Evolutionary conservation across 1,140 invertebrate species (phyloP).

Genomic region (Lithobius niger): DNA sequence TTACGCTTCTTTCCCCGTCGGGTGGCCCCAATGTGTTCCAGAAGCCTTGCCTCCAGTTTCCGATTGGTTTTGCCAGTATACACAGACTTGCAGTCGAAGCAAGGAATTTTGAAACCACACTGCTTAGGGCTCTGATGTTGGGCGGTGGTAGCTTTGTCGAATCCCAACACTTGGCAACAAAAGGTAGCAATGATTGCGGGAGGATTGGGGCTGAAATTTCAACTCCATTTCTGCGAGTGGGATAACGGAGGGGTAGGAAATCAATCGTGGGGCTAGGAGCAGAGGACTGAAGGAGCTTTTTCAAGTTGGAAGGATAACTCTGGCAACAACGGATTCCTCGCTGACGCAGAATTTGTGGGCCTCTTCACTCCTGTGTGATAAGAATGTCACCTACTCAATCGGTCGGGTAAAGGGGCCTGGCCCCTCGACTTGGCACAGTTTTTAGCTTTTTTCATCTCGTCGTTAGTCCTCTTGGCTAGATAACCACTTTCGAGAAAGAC

Average conservation of each 20-base stretch:
- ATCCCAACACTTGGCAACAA: neutral
- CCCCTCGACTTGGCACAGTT: neutral
- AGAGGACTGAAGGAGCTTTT: too few relatives aligned
- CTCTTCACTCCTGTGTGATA: neutral
- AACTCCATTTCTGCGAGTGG: too few relatives aligned
- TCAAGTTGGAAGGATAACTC: too few relatives aligned
- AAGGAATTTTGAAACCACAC: neutral
- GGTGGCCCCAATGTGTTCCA: neutral
- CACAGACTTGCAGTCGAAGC: neutral
- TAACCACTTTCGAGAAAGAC: neutral
- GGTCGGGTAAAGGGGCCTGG: neutral
- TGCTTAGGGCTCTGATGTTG: neutral
- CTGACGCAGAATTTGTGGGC: neutral
- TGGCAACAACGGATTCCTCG: neutral
- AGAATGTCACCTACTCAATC: neutral
- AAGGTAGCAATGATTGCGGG: too few relatives aligned
- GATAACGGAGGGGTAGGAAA: too few relatives aligned
- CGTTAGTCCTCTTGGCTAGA: neutral
- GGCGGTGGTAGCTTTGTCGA: neutral
- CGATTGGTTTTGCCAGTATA: neutral
- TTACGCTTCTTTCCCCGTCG: neutral
- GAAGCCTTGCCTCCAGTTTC: neutral
- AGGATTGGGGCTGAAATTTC: too few relatives aligned
- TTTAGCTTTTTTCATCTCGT: neutral
- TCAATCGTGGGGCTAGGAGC: too few relatives aligned